Conservation (phyloP, 2,113 vertebrate species). For the Clinocottus analis region DNA sequence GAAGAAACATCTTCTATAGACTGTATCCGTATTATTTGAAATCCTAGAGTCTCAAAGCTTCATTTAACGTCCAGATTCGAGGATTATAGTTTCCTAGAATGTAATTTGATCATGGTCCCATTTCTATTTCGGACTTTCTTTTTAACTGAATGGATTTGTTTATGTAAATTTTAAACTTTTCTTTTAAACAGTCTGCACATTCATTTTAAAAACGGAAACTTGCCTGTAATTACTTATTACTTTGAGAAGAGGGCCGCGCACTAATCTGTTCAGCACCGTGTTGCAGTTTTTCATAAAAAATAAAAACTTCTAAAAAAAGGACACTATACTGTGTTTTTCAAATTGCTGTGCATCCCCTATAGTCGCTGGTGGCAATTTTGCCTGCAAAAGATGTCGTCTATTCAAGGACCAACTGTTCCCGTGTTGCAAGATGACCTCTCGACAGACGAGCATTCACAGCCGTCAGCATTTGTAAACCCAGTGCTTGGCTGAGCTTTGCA, state of each 20-base stretch:
- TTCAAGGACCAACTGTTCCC: constrained; percentile 59
- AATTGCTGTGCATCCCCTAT: constrained; percentile 29
- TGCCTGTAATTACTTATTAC: constrained; percentile 7
- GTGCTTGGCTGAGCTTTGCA: constrained; percentile 58
- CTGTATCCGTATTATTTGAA: background rate
- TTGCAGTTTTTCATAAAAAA: background rate
- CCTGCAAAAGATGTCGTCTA: constrained; percentile 47
- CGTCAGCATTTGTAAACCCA: constrained; percentile 66
- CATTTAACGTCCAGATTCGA: constrained; percentile 12
- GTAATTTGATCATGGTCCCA: constrained; percentile 22
- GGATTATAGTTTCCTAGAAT: constrained; percentile 8
- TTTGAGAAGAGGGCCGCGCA: constrained; percentile 19
- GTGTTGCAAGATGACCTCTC: constrained; percentile 65
- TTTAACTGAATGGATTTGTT: constrained; percentile 33
- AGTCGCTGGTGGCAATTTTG: constrained; percentile 34
- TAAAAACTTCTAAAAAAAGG: background rate
- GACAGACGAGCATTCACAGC: constrained; percentile 69
- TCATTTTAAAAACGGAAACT: constrained; percentile 17
- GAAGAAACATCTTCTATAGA: background rate
- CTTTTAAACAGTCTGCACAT: background rate
- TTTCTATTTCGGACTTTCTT: constrained; percentile 3
- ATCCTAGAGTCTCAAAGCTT: background rate
- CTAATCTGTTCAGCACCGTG: constrained; percentile 26
- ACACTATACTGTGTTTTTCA: constrained; percentile 46
- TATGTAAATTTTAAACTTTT: background rate